Evolutionary conservation across 2,797 vertebrate species (phyloP).

Genomic region (Melanotaenia pygmaea): DNA sequence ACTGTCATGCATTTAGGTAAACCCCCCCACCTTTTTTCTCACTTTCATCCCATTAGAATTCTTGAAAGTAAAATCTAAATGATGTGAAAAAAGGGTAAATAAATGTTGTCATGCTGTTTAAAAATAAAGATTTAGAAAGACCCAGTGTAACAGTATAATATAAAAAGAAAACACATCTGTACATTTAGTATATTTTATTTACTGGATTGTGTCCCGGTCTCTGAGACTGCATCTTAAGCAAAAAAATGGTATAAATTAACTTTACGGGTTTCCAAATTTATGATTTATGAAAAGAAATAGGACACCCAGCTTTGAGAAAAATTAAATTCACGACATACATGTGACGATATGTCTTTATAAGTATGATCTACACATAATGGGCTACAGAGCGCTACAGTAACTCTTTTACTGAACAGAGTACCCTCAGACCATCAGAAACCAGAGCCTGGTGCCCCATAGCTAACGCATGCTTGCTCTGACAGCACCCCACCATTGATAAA

Average conservation of each 20-base stretch:
- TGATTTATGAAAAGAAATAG: constrained; percentile 29
- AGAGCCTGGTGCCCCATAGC: constrained; percentile 65
- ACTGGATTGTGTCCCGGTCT: not conserved
- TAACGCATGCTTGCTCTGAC: constrained; percentile 69
- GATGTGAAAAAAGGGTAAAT: not conserved
- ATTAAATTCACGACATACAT: constrained; percentile 3
- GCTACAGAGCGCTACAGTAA: constrained; percentile 42
- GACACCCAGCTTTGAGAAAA: constrained; percentile 10
- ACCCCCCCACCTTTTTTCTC: not conserved
- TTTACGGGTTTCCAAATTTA: not conserved
- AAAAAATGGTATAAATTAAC: not conserved
- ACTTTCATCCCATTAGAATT: not conserved
- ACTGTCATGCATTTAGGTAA: not conserved
- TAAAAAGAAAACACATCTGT: not conserved
- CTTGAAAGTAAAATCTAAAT: not conserved
- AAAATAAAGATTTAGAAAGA: not conserved
- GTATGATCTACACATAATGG: constrained; percentile 31
- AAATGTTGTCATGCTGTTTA: not conserved
- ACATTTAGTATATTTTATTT: not conserved
- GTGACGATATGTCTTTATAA: constrained; percentile 4
- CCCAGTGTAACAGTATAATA: not conserved
- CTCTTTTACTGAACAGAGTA: constrained; percentile 48
- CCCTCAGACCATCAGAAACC: constrained; percentile 66
- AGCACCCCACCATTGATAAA: constrained; percentile 78
- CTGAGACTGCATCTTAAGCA: not conserved